These are phyloP conservation scores for Cantharis rufa DNA, from an alignment of 2,888 invertebrate species.

Conservation along the genomic window DNA sequence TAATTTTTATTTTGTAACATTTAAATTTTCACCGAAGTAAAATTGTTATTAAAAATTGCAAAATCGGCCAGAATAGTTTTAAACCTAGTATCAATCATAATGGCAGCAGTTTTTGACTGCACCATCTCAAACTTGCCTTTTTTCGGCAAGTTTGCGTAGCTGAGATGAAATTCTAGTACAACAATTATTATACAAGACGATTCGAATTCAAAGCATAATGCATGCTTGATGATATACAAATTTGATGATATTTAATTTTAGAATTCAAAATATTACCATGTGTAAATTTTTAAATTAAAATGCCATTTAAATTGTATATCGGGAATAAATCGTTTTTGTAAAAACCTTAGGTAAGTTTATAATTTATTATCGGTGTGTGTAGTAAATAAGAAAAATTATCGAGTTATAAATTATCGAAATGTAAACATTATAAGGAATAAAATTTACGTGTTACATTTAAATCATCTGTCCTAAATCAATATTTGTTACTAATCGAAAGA, in stretches of 20 bases:
- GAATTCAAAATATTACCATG: background rate
- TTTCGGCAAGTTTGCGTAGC: too few relatives aligned
- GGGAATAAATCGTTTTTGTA: background rate
- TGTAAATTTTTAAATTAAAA: background rate
- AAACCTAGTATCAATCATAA: too few relatives aligned
- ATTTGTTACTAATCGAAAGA: conserved; percentile 31
- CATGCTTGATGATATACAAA: background rate
- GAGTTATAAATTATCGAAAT: conserved; percentile 17
- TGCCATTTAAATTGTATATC: background rate
- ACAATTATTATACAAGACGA: background rate
- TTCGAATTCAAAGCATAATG: background rate
- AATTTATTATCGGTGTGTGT: background rate
- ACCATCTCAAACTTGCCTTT: too few relatives aligned
- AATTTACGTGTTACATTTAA: conserved; percentile 28
- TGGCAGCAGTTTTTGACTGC: too few relatives aligned
- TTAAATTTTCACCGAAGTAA: too few relatives aligned
- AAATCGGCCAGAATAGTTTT: too few relatives aligned
- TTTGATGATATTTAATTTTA: background rate
- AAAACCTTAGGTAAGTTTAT: background rate
- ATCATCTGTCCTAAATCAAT: conserved; percentile 38
- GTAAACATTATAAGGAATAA: conserved; percentile 22
- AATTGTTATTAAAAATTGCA: too few relatives aligned
- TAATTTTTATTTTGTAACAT: too few relatives aligned
- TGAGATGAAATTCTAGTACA: background rate
- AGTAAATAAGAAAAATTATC: background rate